These are phyloP conservation scores for Corynorhinus townsendii DNA, from an alignment of 2,113 vertebrate species.

Conservation along the genomic window DNA sequence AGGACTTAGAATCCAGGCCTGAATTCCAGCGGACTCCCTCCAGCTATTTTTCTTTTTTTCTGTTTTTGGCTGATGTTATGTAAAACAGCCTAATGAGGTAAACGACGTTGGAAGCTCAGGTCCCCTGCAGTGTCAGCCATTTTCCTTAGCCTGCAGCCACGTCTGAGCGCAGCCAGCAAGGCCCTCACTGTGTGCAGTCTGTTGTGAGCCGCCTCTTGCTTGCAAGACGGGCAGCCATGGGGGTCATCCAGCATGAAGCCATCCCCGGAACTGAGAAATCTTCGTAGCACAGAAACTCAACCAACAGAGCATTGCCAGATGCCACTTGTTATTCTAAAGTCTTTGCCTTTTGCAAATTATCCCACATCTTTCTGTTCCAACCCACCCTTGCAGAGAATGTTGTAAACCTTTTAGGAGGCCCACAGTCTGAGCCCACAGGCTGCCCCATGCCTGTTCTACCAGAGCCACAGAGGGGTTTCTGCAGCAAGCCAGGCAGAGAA, in stretches of 20 bases:
- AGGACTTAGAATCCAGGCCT: neutral
- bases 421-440: neutral
- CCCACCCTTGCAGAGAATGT: neutral
- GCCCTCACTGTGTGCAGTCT: slow-evolving; percentile 33
- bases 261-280: neutral
- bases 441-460: neutral
- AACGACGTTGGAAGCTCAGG: neutral
- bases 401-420: neutral
- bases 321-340: neutral
- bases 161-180: neutral
- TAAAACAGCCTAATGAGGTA: slow-evolving; percentile 56
- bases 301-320: neutral
- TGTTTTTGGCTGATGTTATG: slow-evolving; percentile 51
- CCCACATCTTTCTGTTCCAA: neutral
- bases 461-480: neutral
- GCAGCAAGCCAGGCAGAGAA: neutral
- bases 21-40: neutral
- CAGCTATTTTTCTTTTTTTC: neutral
- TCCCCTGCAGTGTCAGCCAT: slow-evolving; percentile 42
- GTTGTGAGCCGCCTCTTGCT: slow-evolving; percentile 11
- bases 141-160: neutral
- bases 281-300: neutral
- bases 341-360: slow-evolving; percentile 28
- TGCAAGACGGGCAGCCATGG: neutral
- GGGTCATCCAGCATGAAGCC: neutral